Base-by-base conservation (phyloP, 1,140 invertebrate genomes). In the Schmidtea mediterranea region DNA sequence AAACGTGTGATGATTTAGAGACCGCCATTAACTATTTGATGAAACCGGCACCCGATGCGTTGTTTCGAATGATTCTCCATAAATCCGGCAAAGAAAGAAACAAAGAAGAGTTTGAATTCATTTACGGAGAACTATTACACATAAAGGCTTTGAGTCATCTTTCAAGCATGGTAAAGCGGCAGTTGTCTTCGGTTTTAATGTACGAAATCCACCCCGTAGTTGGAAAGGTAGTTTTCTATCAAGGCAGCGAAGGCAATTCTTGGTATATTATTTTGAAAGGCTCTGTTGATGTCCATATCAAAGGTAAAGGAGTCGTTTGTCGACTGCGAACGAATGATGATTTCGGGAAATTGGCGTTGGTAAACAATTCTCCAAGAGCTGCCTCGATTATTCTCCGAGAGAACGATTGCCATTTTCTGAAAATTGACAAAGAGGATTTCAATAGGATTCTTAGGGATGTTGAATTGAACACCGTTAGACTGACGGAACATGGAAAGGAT, bases 391-490 rank as follows among this genome's bases (percentile, higher is more conserved):
- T 80, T 6, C 70, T 80, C 5, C 67, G 76, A 54, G 79, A 84
- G 60, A 76, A 80, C 59, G 79, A 80, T 62, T 80, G 78, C 55
- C 79, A 82, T 59, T 78, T 83, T 58, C 62, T 83, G 24, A 69
- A 79, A 24, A 80, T 83, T 1, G 80, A 84, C 60, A 84, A 83
- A 63, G 76, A 80, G 49, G 76, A 82, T 60, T 84, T 84, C 60
- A 81, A 82, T 66, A 68, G 79, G 53, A 82, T 80, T 49, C 63
- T 80, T 36, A 63, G 76, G 53, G 80, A 83, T 67, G 79, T 82
- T 6, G 80, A 83, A 65, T 78, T 80, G 13, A 83, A 83, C 59
- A 84, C 80, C 15, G 76, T 83, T 9, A 67, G 80, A 46, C 64
- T 84, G 48, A 82, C 82, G 60, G 80, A 83, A 61, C 78, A 82